These are phyloP conservation scores for Sebastes variabilis DNA, from an alignment of 2,797 vertebrate genomes.

Conservation along the genomic window DNA sequence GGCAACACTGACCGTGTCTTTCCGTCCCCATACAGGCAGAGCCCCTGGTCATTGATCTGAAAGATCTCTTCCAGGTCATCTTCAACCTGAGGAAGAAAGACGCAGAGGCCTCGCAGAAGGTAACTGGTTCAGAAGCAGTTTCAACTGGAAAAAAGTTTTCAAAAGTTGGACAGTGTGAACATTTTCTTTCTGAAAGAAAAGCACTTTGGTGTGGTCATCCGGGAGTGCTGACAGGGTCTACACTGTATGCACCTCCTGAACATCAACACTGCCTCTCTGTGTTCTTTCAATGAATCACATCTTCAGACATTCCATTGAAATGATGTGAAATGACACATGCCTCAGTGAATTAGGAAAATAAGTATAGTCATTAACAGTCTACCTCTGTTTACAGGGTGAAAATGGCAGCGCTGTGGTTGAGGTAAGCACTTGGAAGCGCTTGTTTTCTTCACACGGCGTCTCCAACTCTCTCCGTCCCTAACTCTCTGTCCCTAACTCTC, in stretches of 20 bases:
- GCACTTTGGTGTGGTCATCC: constrained; percentile 10
- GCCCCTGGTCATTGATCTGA: constrained; percentile 93
- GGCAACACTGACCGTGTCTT: background rate
- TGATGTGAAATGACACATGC: constrained; percentile 42
- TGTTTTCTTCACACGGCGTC: background rate
- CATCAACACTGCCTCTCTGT: constrained; percentile 68
- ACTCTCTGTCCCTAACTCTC: background rate
- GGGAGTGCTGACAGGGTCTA: constrained; percentile 11
- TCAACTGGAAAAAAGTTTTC: background rate
- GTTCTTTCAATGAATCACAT: constrained; percentile 56
- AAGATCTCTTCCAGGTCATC: constrained; percentile 97
- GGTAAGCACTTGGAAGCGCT: constrained; percentile 74
- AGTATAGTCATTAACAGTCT: constrained; percentile 38
- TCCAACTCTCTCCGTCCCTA: background rate
- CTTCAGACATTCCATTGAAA: constrained; percentile 43
- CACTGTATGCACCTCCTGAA: background rate
- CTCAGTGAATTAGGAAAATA: constrained; percentile 38
- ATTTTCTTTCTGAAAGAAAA: constrained; percentile 48
- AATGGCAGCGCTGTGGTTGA: constrained; percentile 81
- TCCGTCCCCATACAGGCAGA: constrained; percentile 85
- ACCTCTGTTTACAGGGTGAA: constrained; percentile 83
- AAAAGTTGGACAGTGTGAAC: constrained; percentile 11
- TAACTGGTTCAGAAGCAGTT: constrained; percentile 22
- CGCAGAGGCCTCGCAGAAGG: constrained; percentile 84
- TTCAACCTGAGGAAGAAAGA: constrained; percentile 95